phyloP scores from a whole-genome alignment of 2,797 vertebrate genomes.

The Gouania willdenowi region DNA sequence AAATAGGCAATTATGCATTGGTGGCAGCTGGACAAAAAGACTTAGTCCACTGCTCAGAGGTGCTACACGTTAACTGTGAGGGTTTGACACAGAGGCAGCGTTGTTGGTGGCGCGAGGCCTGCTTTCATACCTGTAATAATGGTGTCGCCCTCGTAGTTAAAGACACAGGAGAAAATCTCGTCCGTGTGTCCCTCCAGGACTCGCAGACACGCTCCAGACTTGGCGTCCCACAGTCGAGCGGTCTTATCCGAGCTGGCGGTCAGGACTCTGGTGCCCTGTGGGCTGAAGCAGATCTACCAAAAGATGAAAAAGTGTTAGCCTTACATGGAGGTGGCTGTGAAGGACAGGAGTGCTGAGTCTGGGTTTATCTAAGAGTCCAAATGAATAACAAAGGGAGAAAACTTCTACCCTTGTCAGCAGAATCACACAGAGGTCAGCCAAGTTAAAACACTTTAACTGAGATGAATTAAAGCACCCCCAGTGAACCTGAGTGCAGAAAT shows the following conservation, averaged over 20 bases:
- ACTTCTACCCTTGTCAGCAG: slow-evolving; percentile 8
- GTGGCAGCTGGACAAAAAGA: background rate
- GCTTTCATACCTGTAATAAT: slow-evolving; percentile 99
- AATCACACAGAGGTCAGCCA: slow-evolving; percentile 19
- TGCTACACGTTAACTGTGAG: slow-evolving; percentile 1
- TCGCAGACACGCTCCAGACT: slow-evolving; percentile 85
- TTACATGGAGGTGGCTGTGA: too few relatives aligned
- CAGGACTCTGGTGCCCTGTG: slow-evolving; percentile 84
- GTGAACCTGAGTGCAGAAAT: too few relatives aligned
- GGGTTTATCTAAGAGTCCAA: slow-evolving; percentile 17
- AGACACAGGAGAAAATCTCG: slow-evolving; percentile 92
- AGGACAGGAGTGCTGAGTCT: slow-evolving; percentile 11
- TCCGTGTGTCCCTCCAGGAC: slow-evolving; percentile 86
- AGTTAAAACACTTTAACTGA: slow-evolving; percentile 13
- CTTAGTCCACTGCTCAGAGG: slow-evolving; percentile 1
- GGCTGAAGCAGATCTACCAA: slow-evolving; percentile 89
- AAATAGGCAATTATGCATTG: slow-evolving; percentile 33
- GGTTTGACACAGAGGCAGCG: slow-evolving; percentile 1
- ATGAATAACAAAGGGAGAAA: background rate
- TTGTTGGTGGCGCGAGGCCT: slow-evolving; percentile 19
- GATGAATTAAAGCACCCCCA: slow-evolving; percentile 4
- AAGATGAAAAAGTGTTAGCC: slow-evolving; percentile 10
- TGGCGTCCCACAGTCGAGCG: slow-evolving; percentile 87
- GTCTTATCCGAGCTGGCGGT: slow-evolving; percentile 91
- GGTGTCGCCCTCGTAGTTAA: slow-evolving; percentile 90